Evolutionary conservation across 2,797 vertebrate species (phyloP).

Genomic region (Tokudaia muenninki): DNA sequence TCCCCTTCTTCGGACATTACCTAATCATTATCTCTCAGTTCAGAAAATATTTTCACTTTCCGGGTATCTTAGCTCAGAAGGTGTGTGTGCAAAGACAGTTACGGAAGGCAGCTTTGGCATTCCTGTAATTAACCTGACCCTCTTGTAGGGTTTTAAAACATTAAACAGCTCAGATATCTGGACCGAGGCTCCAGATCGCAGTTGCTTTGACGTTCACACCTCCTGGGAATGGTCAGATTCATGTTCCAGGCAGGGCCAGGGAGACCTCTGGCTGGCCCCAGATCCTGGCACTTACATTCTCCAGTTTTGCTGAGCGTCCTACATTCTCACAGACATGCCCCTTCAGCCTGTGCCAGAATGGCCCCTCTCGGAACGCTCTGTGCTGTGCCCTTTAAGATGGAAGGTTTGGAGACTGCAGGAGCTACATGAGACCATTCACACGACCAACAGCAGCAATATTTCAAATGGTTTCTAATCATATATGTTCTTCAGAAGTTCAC

Average conservation of each 20-base stretch:
- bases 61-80: neutral
- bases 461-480: neutral
- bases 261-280: neutral
- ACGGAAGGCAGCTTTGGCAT: neutral
- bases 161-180: conserved; percentile 56
- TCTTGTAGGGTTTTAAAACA: conserved; percentile 53
- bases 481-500: neutral
- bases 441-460: neutral
- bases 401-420: neutral
- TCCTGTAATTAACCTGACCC: conserved; percentile 52
- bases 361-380: neutral
- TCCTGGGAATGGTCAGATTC: neutral
- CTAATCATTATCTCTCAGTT: neutral
- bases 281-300: neutral
- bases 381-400: conserved; percentile 19
- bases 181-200: neutral
- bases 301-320: neutral
- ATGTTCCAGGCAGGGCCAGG: neutral
- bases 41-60: conserved; percentile 35
- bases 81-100: neutral
- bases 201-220: neutral
- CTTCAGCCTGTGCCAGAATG: neutral
- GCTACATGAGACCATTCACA: neutral
- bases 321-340: rapidly evolving
- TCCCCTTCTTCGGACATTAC: neutral